These are phyloP conservation scores for Belgica antarctica DNA, from an alignment of 2,888 invertebrate genomes.

Conservation along the genomic window DNA sequence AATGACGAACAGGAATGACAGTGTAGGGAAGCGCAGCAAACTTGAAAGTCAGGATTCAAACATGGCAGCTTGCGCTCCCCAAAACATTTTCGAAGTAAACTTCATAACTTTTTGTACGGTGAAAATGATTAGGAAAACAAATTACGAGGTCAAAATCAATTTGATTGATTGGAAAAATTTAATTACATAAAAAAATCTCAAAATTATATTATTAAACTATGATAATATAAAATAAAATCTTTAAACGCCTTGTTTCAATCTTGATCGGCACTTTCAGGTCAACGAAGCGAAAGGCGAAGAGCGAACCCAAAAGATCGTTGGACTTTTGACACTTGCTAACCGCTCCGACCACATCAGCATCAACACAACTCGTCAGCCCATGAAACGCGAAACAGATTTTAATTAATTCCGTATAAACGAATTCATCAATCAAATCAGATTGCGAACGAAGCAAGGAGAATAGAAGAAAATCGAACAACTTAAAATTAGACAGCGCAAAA, in stretches of 20 bases:
- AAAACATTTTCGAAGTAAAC: conserved; percentile 29
- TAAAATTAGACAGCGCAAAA: no score
- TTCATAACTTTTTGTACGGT: conserved; percentile 41
- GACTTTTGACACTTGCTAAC: no score
- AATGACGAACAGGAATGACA: conserved; percentile 19
- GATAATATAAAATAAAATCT: conserved; percentile 39
- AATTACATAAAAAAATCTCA: conserved; percentile 36
- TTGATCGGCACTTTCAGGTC: background rate
- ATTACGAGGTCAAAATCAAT: conserved; percentile 42
- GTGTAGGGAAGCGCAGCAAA: conserved; percentile 26
- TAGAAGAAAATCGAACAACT: background rate
- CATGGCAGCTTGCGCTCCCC: conserved; percentile 13
- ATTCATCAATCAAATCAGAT: conserved; percentile 36
- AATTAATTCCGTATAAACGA: background rate
- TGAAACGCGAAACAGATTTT: conserved; percentile 14
- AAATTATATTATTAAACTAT: conserved; percentile 44
- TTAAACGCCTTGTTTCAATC: background rate
- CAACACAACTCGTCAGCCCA: background rate
- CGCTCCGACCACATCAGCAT: background rate
- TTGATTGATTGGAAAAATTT: conserved; percentile 41
- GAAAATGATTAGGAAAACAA: conserved; percentile 40
- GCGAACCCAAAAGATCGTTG: background rate
- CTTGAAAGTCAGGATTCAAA: conserved; percentile 2
- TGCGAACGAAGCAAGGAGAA: background rate
- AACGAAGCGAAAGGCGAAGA: background rate